A percentile compares a stretch with the other conserved stretches of the same genome.
phyloP scores from a whole-genome alignment of 2,113 vertebrate genomes.

The Connochaetes taurinus region DNA sequence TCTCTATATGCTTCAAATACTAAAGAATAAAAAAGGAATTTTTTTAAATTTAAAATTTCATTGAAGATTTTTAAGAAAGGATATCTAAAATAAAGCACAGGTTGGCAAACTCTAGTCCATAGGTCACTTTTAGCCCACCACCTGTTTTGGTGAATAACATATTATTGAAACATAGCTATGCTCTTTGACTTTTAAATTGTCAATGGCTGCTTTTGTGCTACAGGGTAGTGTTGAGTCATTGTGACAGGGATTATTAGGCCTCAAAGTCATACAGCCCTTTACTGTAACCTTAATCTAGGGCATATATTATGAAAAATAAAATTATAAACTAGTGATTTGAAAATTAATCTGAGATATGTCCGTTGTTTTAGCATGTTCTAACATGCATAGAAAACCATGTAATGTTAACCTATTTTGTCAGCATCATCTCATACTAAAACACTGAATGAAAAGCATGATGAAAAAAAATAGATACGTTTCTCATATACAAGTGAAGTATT shows the following conservation, averaged over 20 bases:
- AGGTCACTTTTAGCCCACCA: background rate
- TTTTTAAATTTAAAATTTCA: background rate
- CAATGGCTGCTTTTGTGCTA: background rate
- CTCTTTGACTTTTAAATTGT: background rate
- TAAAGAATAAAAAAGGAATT: background rate
- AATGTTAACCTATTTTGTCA: background rate
- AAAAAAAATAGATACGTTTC: background rate
- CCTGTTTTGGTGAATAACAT: background rate
- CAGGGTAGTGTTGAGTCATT: background rate
- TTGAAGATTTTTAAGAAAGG: background rate
- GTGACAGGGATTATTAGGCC: background rate
- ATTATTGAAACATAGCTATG: background rate
- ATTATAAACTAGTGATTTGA: background rate
- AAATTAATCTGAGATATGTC: background rate
- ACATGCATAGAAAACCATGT: background rate
- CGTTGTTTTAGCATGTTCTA: background rate
- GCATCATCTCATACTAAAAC: background rate
- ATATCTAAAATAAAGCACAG: background rate
- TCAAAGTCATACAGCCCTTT: background rate
- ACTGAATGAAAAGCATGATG: background rate
- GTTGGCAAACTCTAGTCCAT: background rate
- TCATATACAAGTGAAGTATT: background rate
- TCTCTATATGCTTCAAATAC: background rate
- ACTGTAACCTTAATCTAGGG: background rate
- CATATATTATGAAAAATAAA: background rate